phyloP scores from a whole-genome alignment of 1,140 invertebrate genomes.

The Stegodyphus dumicola region DNA sequence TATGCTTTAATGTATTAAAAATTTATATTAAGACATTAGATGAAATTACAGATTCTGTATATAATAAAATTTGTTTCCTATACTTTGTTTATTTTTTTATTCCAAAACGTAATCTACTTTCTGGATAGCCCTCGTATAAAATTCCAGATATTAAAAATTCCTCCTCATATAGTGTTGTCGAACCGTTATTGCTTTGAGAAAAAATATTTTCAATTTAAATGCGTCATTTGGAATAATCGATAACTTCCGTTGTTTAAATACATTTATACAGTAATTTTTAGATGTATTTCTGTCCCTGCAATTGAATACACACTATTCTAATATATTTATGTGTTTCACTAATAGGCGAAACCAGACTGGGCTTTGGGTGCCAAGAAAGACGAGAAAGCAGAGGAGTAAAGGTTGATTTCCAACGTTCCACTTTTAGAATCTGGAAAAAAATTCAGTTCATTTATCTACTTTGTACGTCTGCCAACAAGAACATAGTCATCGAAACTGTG shows the following conservation, averaged over 20 bases:
- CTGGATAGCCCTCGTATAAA: too few species aligned
- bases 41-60: too few species aligned
- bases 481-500: not conserved
- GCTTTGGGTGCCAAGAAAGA: slow-evolving; percentile 58
- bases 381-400: slow-evolving; percentile 47
- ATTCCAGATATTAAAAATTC: not conserved
- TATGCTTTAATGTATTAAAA: too few species aligned
- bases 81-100: too few species aligned
- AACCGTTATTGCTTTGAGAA: not conserved
- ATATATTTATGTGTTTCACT: not conserved
- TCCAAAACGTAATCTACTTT: too few species aligned
- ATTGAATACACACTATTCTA: not conserved
- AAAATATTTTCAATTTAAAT: not conserved
- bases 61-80: too few species aligned
- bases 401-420: slow-evolving; percentile 48
- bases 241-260: not conserved
- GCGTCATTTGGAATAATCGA: not conserved
- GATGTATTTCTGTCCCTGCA: not conserved
- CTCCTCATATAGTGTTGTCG: not conserved
- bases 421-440: slow-evolving; percentile 19
- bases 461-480: not conserved
- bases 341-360: slow-evolving; percentile 55
- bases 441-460: not conserved
- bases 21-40: too few species aligned
- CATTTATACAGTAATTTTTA: not conserved